These are phyloP conservation scores for Acronicta psi DNA, from an alignment of 2,888 invertebrate species.

Conservation along the genomic window DNA sequence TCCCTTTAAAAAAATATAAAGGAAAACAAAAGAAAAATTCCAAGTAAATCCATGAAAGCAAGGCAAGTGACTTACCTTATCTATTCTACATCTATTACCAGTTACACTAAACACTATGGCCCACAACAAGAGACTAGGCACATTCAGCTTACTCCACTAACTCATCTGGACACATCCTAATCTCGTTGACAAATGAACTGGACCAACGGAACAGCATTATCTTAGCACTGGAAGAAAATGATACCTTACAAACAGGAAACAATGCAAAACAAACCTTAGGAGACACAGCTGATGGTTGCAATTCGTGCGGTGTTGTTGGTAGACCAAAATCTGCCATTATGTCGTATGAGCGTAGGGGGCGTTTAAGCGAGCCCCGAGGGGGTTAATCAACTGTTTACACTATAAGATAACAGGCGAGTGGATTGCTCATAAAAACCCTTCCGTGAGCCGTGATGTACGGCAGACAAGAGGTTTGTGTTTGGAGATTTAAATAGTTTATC, in stretches of 20 bases:
- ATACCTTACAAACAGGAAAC: conserved; percentile 36
- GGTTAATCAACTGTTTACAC: conserved; percentile 63
- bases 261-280: conserved; percentile 27
- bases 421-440: conserved; percentile 60
- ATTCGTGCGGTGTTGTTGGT: conserved; percentile 8
- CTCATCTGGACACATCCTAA: conserved; percentile 62
- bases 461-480: conserved; percentile 13
- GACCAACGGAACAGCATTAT: conserved; percentile 62
- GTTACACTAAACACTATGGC: conserved; percentile 53
- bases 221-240: conserved; percentile 54
- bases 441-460: conserved; percentile 38
- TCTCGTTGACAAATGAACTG: conserved; percentile 66
- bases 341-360: conserved; percentile 57
- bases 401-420: conserved; percentile 55
- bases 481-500: conserved; percentile 34
- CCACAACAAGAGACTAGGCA: conserved; percentile 48
- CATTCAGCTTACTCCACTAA: conserved; percentile 52
- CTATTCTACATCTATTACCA: conserved; percentile 56
- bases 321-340: conserved; percentile 48
- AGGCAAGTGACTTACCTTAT: conserved; percentile 43
- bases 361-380: conserved; percentile 56
- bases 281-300: conserved; percentile 13
- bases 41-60: conserved; percentile 19
- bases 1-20: no score
- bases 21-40: conserved; percentile 4